phyloP scores from a whole-genome alignment of 2,888 invertebrate genomes.

The Scotopteryx bipunctaria region DNA sequence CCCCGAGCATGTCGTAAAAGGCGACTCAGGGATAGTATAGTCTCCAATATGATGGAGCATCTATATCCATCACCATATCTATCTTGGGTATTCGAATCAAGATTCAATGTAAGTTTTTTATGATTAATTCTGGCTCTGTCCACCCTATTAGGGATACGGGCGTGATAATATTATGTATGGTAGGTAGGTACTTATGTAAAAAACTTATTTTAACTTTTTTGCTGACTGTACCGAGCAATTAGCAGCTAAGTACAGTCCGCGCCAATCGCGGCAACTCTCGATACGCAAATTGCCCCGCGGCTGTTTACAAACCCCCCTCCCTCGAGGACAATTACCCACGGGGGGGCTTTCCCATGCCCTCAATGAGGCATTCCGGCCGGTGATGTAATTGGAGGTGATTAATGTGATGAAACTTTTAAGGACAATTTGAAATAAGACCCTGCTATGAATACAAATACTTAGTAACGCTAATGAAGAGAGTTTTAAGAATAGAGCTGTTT shows the following conservation, averaged over 20 bases:
- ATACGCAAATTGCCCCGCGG: constrained; percentile 73
- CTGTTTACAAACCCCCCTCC: constrained; percentile 63
- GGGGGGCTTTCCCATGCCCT: constrained; percentile 43
- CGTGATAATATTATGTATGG: too few species aligned
- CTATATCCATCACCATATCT: too few species aligned
- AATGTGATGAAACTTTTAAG: constrained; percentile 1
- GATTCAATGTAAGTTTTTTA: too few species aligned
- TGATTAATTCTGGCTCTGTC: too few species aligned
- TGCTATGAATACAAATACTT: too few species aligned
- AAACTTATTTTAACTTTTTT: constrained; percentile 22
- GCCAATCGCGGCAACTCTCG: constrained; percentile 51
- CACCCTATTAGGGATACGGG: too few species aligned
- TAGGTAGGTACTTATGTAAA: not conserved
- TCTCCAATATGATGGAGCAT: too few species aligned
- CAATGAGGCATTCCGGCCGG: constrained; percentile 5
- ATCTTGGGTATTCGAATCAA: too few species aligned
- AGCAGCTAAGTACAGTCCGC: constrained; percentile 56
- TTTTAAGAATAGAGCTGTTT: too few species aligned
- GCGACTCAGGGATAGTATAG: too few species aligned
- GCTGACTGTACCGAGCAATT: constrained; percentile 54
- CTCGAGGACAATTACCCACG: constrained; percentile 54
- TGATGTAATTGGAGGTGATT: constrained; percentile 14
- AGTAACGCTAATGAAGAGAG: too few species aligned
- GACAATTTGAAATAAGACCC: not conserved
- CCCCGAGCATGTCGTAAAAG: too few species aligned